Evolutionary conservation across 2,797 vertebrate species (phyloP), one percentile per base, ranked within the genome.

Genomic region (Sylvia borin): DNA sequence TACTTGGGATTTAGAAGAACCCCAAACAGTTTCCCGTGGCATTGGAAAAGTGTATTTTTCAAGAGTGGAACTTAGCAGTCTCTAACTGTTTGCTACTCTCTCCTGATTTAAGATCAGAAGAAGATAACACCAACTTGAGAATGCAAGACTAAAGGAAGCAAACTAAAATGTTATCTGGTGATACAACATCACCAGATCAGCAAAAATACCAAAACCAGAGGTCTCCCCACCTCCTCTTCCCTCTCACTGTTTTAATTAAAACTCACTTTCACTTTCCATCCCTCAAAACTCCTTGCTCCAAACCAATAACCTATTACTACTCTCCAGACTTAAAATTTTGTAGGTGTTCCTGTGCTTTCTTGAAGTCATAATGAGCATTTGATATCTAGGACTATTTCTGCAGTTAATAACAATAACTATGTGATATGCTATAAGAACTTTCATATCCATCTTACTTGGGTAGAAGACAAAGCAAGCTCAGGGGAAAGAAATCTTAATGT

Each of bases 391-490:
- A 71, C 19, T 82, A 61, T 77, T 92, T 90, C 87, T 72, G 36
- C 55, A 47, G 79, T 91, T 92, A 91, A 78, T 76, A 92, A 83
- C 42, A 70, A 25, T 78, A 58, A 36, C 34, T 36, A 43, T 88
- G 24, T 54, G 60, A 53, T 70, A 42, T 50, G 31, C 74, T 85
- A 4, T 55, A 54, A 85, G 64, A 82, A 50, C 79, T 50, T 83
- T 72, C 16, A n/a, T 66, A 83, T 91, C 47, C 40, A 64, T 85
- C 80, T 83, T 96, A 83, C 85, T 95, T 93, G 61, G 53, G 72
- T 43, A 85, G 78, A 80, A 94, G 89, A 80, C 60, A 84, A 88
- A 89, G 80, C 57, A 94, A 94, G 67, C 73, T 95, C 91, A 86
- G 43, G 92, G 90, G 54, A 91, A 43, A 86, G 47, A 65, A 89